A percentile compares a stretch with the other conserved stretches of the same genome.
Evolutionary conservation across 2,113 vertebrate species (phyloP).

Genomic region (Lonchura striata): DNA sequence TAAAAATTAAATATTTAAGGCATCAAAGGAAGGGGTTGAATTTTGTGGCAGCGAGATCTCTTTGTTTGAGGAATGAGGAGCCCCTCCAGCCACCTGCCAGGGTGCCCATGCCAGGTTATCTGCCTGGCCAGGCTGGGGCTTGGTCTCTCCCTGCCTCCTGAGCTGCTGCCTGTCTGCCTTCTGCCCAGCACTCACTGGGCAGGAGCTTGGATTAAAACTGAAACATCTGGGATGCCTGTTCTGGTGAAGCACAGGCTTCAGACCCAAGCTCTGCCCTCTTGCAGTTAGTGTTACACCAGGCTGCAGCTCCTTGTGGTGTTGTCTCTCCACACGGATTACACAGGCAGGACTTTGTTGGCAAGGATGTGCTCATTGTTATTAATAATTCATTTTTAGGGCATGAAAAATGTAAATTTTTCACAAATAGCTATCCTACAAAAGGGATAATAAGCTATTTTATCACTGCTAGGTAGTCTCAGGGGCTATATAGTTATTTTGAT

Average conservation of each 20-base stretch:
- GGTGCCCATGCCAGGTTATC: fast-evolving
- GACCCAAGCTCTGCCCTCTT: neutral
- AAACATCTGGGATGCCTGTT: neutral
- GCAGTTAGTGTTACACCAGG: neutral
- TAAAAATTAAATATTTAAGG: fast-evolving
- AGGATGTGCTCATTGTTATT: neutral
- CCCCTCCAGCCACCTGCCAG: neutral
- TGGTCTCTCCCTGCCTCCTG: neutral
- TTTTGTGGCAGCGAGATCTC: neutral
- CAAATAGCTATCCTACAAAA: neutral
- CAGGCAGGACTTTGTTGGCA: neutral
- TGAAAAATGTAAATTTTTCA: neutral
- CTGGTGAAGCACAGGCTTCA: neutral
- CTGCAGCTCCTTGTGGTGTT: neutral
- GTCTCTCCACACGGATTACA: neutral
- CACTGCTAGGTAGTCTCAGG: neutral
- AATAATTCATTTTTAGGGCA: conserved; percentile 9
- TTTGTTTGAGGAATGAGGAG: neutral
- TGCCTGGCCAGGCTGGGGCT: neutral
- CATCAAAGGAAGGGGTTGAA: neutral
- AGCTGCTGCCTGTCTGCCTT: neutral
- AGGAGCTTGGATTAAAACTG: neutral
- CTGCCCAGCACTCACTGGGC: neutral
- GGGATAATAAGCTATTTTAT: conserved; percentile 10
- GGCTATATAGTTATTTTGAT: neutral